Percentiles rank a stretch among this genome's conserved stretches.
Evolutionary conservation across 2,113 vertebrate species (phyloP).

Genomic region (Catagonus wagneri): DNA sequence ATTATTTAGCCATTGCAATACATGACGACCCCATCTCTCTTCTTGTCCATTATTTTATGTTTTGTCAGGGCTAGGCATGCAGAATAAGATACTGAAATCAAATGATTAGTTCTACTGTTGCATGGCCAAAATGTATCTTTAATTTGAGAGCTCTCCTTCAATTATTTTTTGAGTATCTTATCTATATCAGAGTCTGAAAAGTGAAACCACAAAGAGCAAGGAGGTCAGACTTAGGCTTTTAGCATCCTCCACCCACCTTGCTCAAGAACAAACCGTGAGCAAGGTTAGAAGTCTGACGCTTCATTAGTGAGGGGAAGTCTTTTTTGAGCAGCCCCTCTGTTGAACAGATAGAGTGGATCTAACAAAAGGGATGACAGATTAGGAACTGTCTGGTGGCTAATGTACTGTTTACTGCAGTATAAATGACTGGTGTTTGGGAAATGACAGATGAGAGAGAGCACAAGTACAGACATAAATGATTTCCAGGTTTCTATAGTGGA

Average conservation of each 20-base stretch:
- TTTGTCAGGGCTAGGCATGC: neutral
- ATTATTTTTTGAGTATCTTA: neutral
- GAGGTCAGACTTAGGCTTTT: neutral
- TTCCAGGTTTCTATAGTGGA: constrained; percentile 61
- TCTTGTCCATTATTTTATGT: neutral
- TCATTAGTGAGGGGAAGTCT: constrained; percentile 74
- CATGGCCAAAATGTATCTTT: neutral
- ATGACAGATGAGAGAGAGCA: constrained; percentile 75
- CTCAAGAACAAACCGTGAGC: constrained; percentile 57
- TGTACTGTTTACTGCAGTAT: constrained; percentile 86
- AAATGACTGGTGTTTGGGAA: constrained; percentile 81
- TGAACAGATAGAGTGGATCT: constrained; percentile 81
- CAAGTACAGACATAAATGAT: constrained; percentile 49
- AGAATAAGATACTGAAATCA: neutral
- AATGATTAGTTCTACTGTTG: neutral
- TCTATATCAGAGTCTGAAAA: neutral
- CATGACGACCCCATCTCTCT: neutral
- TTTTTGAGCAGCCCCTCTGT: constrained; percentile 71
- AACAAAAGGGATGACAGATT: constrained; percentile 85
- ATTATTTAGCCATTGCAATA: neutral
- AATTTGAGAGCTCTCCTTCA: neutral
- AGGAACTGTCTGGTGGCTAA: constrained; percentile 85
- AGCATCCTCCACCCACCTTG: neutral
- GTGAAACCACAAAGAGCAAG: constrained; percentile 14
- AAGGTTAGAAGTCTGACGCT: constrained; percentile 62